These are phyloP conservation scores for Furcula furcula DNA, from an alignment of 2,888 invertebrate genomes.

Conservation along the genomic window DNA sequence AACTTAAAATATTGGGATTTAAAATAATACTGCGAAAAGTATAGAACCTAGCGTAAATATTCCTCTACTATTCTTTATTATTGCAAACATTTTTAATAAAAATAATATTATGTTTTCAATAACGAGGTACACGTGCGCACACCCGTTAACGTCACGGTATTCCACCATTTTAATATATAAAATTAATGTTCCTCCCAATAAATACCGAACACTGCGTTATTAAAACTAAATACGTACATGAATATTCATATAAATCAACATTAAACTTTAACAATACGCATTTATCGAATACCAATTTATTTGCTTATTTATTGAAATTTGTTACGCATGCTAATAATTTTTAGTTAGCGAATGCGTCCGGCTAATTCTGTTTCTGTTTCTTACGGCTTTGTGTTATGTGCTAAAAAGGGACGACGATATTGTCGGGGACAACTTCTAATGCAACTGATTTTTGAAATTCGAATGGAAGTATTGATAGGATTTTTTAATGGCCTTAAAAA, in stretches of 20 bases:
- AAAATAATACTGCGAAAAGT: too few species aligned
- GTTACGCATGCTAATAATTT: constrained; percentile 67
- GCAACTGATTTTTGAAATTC: constrained; percentile 63
- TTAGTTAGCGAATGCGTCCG: constrained; percentile 46
- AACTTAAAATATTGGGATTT: too few species aligned
- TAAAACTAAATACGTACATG: constrained; percentile 63
- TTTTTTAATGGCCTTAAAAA: constrained; percentile 77
- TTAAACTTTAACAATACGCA: constrained; percentile 66
- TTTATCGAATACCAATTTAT: constrained; percentile 77
- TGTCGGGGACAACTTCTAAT: constrained; percentile 43
- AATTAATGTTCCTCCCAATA: constrained; percentile 46
- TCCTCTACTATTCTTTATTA: too few species aligned
- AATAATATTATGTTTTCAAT: constrained; percentile 17
- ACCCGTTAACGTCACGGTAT: constrained; percentile 41
- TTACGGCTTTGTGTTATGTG: constrained; percentile 27
- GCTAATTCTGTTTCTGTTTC: constrained; percentile 49
- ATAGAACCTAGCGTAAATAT: too few species aligned
- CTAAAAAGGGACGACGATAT: constrained; percentile 51
- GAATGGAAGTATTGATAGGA: constrained; percentile 71
- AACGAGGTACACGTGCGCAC: constrained; percentile 34
- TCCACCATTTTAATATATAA: constrained; percentile 46
- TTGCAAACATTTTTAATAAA: too few species aligned
- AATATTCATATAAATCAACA: constrained; percentile 81
- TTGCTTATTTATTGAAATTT: constrained; percentile 79
- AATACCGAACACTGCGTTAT: constrained; percentile 45